phyloP scores from a whole-genome alignment of 2,888 invertebrate genomes.

The Noctua comes region DNA sequence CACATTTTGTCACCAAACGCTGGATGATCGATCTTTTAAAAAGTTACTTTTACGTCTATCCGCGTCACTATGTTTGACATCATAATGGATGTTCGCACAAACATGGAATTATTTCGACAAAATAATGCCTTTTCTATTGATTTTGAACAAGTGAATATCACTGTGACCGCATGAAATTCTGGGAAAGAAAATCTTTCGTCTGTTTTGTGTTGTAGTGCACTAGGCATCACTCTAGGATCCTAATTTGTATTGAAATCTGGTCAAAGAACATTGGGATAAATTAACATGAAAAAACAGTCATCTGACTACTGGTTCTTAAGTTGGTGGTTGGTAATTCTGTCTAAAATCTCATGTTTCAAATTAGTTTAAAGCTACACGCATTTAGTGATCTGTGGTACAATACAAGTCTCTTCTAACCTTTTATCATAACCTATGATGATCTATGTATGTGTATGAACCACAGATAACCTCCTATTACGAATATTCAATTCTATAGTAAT shows the following conservation, averaged over 20 bases:
- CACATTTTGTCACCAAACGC: constrained; percentile 11
- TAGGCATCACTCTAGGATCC: neutral
- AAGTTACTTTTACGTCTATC: constrained; percentile 48
- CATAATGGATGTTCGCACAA: constrained; percentile 46
- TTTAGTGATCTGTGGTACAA: neutral
- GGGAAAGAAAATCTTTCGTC: neutral
- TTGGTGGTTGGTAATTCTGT: neutral
- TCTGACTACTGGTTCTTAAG: neutral
- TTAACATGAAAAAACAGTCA: neutral
- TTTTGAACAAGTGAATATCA: neutral
- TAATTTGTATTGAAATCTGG: neutral
- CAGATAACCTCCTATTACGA: too few relatives aligned
- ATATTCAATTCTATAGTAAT: neutral
- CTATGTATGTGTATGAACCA: neutral
- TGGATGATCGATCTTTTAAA: constrained; percentile 50
- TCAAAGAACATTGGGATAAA: neutral
- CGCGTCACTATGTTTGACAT: constrained; percentile 38
- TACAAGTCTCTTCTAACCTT: neutral
- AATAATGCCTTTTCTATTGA: constrained; percentile 15
- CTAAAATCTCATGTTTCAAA: neutral
- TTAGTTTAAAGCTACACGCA: neutral
- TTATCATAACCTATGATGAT: neutral
- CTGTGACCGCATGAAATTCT: neutral
- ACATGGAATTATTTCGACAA: constrained; percentile 16
- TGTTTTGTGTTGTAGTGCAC: neutral